phyloP scores from a whole-genome alignment of 2,797 vertebrate species.

The Myiotriccus ornatus region DNA sequence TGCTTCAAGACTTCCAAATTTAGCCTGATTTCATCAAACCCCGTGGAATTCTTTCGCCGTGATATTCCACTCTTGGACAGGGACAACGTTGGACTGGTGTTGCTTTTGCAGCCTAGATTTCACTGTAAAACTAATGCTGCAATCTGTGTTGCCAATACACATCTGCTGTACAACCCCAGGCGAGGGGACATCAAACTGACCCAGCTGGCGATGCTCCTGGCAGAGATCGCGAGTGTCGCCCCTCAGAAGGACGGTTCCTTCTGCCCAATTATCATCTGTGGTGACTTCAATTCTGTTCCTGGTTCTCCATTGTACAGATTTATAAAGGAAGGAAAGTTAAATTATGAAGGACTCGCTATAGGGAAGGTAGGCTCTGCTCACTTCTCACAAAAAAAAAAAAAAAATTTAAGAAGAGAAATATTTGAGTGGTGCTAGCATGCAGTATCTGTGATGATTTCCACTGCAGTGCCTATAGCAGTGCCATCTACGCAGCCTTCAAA shows the following conservation, averaged over 20 bases:
- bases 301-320: constrained; percentile 90
- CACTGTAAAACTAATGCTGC: constrained; percentile 19
- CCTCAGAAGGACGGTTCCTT: constrained; percentile 76
- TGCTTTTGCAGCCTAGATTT: constrained; percentile 81
- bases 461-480: neutral
- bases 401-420: neutral
- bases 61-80: constrained; percentile 88
- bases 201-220: constrained; percentile 91
- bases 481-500: neutral
- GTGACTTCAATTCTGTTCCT: constrained; percentile 95
- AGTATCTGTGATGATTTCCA: neutral
- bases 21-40: constrained; percentile 83
- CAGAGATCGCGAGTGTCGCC: constrained; percentile 85
- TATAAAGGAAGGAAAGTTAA: constrained; percentile 85
- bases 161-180: constrained; percentile 93
- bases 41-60: constrained; percentile 87
- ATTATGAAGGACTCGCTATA: constrained; percentile 85
- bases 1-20: constrained; percentile 89
- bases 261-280: constrained; percentile 89
- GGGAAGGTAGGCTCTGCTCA: constrained; percentile 79
- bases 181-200: constrained; percentile 94
- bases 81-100: constrained; percentile 92
- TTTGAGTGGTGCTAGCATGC: neutral
- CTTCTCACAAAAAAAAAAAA: neutral
- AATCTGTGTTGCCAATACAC: constrained; percentile 92